Conservation (phyloP, 2,113 vertebrate genomes). For the Pluvialis apricaria region DNA sequence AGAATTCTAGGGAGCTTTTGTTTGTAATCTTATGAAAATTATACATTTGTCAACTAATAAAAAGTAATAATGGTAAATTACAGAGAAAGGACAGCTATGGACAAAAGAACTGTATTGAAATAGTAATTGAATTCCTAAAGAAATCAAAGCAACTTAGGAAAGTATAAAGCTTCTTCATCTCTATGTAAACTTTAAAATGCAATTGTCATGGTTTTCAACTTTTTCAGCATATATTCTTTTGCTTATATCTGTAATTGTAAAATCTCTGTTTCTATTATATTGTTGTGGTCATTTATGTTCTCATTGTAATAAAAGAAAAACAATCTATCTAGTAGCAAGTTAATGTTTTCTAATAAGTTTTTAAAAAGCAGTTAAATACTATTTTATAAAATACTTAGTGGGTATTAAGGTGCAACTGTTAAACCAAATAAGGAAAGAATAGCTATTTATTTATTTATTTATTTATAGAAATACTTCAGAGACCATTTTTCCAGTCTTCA, state of each 20-base stretch:
- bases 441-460: neutral
- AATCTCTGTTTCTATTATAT: constrained; percentile 10
- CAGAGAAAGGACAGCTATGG: neutral
- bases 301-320: constrained; percentile 25
- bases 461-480: neutral
- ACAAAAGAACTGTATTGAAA: neutral
- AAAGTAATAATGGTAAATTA: neutral
- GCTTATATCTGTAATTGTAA: constrained; percentile 37
- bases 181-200: constrained; percentile 19
- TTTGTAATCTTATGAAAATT: constrained; percentile 1
- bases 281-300: constrained; percentile 28
- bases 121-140: constrained; percentile 14
- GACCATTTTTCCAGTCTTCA: neutral
- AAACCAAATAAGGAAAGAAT: neutral
- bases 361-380: constrained; percentile 10
- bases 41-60: constrained; percentile 6
- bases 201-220: neutral
- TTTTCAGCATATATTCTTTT: neutral
- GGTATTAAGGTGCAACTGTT: neutral
- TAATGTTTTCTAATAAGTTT: constrained; percentile 14
- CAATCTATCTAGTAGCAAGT: neutral
- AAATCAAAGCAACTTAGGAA: neutral
- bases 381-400: neutral
- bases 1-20: neutral
- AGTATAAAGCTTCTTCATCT: constrained; percentile 9